Percentiles rank a stretch among this genome's conserved stretches.
Conservation (phyloP, 2,797 vertebrate genomes). For the Myripristis jacobus region DNA sequence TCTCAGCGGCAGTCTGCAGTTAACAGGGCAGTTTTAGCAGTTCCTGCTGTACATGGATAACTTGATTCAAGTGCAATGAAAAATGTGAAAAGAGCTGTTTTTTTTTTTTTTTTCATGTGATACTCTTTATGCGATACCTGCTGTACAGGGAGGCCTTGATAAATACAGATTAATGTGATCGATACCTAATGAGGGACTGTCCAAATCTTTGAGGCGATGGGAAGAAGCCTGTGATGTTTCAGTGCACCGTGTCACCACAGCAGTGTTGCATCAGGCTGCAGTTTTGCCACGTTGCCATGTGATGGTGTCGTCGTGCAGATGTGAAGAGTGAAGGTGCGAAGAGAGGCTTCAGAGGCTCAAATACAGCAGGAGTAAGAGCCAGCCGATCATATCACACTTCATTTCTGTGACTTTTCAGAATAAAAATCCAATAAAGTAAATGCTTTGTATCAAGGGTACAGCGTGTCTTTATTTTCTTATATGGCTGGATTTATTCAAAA, state of each 20-base stretch:
- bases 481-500: not conserved
- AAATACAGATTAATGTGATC: too few relatives aligned
- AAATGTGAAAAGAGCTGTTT: not conserved
- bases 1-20: too few relatives aligned
- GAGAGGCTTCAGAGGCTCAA: not conserved
- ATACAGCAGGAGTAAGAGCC: too few relatives aligned
- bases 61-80: not conserved
- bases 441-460: not conserved
- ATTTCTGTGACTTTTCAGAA: not conserved
- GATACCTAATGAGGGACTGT: too few relatives aligned
- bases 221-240: not conserved
- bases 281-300: not conserved
- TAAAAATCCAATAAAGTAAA: not conserved
- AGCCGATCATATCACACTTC: too few relatives aligned
- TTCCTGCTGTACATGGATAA: not conserved
- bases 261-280: not conserved
- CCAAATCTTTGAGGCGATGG: not conserved
- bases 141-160: too few relatives aligned
- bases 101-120: not conserved
- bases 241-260: not conserved
- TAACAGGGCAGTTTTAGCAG: not conserved
- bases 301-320: slow-evolving; percentile 1
- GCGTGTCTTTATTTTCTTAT: not conserved
- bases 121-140: too few relatives aligned
- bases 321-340: too few relatives aligned